These are phyloP conservation scores for Rotaria macrura DNA, from an alignment of 2,888 invertebrate genomes.

Conservation along the genomic window DNA sequence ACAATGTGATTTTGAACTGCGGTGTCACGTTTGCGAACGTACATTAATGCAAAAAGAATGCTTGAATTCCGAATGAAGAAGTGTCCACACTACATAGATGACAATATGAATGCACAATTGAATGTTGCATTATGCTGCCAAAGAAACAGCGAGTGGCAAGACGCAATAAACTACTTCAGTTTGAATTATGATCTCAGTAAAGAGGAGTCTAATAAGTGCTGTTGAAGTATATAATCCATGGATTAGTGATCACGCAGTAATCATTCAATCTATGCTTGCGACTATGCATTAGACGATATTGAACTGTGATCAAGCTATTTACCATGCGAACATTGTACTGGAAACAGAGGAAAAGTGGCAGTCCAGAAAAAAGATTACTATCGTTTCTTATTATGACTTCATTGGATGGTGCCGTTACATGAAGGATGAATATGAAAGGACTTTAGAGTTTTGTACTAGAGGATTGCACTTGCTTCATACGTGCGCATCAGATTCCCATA, in stretches of 20 bases:
- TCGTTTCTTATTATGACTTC: not conserved
- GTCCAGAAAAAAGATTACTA: not conserved
- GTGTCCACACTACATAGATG: not conserved
- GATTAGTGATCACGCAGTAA: not conserved
- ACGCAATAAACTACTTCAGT: not conserved
- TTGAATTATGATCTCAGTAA: not conserved
- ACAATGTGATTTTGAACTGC: not conserved
- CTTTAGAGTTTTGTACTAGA: not conserved
- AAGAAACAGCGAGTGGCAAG: not conserved
- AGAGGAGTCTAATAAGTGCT: not conserved
- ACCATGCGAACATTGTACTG: not conserved
- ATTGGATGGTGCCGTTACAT: not conserved
- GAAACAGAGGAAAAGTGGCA: not conserved
- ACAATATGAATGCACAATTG: not conserved
- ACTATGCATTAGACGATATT: not conserved
- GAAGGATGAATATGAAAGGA: not conserved
- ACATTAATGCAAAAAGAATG: not conserved
- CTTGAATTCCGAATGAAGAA: not conserved
- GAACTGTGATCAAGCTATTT: not conserved
- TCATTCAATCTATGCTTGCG: not conserved
- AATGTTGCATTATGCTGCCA: not conserved
- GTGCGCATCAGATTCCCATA: not conserved
- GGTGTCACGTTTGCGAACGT: not conserved
- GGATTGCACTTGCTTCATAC: not conserved
- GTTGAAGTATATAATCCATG: not conserved